Evolutionary conservation across 2,888 invertebrate species (phyloP).

Genomic region (Icerya purchasi): DNA sequence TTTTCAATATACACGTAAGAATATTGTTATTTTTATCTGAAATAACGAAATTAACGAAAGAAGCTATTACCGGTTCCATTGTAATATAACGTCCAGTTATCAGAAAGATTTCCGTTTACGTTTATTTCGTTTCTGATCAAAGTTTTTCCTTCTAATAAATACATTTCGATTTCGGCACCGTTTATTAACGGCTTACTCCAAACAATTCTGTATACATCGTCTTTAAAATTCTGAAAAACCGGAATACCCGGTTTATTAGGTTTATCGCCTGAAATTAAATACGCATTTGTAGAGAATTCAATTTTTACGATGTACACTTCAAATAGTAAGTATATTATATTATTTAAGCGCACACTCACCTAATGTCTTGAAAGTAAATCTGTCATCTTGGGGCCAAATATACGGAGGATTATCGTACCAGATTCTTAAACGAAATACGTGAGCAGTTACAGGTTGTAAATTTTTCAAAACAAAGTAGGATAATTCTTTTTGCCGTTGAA

Average conservation of each 20-base stretch:
- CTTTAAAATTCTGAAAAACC: slow-evolving; percentile 43
- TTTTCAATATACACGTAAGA: no score
- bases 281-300: neutral
- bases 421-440: slow-evolving; percentile 47
- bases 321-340: neutral
- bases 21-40: no score
- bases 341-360: slow-evolving; percentile 28
- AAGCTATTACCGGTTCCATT: slow-evolving; percentile 44
- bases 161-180: slow-evolving; percentile 49
- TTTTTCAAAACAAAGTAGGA: neutral
- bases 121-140: neutral
- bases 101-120: neutral
- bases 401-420: slow-evolving; percentile 38
- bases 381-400: slow-evolving; percentile 45
- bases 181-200: slow-evolving; percentile 54
- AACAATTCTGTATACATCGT: slow-evolving; percentile 50
- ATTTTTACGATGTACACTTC: neutral
- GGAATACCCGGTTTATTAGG: slow-evolving; percentile 61
- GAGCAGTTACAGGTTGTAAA: slow-evolving; percentile 45
- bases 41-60: neutral
- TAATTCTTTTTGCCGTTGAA: neutral
- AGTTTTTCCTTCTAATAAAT: slow-evolving; percentile 45
- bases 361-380: slow-evolving; percentile 50
- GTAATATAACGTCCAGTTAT: slow-evolving; percentile 40
- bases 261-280: slow-evolving; percentile 37